Conservation (phyloP, 2,797 vertebrate species). For the Hoplostethus mediterraneus region DNA sequence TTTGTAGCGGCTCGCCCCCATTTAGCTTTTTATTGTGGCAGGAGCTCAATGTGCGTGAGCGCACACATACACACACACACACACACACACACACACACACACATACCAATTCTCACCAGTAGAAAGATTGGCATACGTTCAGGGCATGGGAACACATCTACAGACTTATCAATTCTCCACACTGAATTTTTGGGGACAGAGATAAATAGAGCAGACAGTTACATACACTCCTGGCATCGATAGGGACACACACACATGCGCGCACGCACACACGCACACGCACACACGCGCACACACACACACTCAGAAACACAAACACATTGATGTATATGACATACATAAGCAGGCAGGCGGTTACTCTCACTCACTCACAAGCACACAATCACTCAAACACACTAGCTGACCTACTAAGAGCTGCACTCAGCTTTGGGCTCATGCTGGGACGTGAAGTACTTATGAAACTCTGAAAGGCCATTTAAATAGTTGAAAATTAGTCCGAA, state of each 20-base stretch:
- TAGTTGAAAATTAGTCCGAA: not conserved
- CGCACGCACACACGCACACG: not conserved
- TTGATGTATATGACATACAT: not conserved
- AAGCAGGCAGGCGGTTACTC: not conserved
- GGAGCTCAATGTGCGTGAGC: conserved; percentile 21
- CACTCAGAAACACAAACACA: not conserved
- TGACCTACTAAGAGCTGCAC: conserved; percentile 2
- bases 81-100: conserved; percentile 8
- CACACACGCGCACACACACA: too few species aligned
- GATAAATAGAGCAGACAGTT: not conserved
- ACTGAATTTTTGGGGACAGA: not conserved
- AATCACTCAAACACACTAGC: conserved; percentile 15
- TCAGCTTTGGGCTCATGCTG: conserved; percentile 12
- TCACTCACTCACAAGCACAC: not conserved
- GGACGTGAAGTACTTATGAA: conserved; percentile 21
- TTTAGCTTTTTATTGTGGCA: conserved; percentile 64
- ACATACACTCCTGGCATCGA: not conserved
- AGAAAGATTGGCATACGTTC: conserved; percentile 34
- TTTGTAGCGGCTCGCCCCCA: conserved; percentile 13
- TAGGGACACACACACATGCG: conserved; percentile 3
- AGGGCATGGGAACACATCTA: conserved; percentile 33
- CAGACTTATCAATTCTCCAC: conserved; percentile 32
- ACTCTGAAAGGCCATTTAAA: conserved; percentile 19
- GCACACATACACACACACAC: conserved; percentile 14
- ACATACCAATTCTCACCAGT: conserved; percentile 35